These are phyloP conservation scores for Anoncus sp. DNA, from an alignment of 2,888 invertebrate species.

Conservation along the genomic window DNA sequence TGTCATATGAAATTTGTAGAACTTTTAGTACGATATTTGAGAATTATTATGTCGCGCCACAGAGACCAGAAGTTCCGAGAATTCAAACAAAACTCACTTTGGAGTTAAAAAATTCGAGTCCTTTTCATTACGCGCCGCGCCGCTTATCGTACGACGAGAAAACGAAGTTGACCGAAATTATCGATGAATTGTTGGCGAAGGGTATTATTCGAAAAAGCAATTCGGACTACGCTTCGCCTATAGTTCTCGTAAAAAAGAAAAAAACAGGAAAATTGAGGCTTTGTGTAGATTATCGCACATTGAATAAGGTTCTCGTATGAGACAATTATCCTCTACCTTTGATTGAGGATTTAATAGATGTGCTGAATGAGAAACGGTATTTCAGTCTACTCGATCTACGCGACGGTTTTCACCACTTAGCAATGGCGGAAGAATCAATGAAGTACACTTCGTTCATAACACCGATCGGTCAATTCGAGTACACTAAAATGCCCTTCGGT, in stretches of 20 bases:
- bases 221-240: constrained; percentile 44
- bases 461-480: constrained; percentile 44
- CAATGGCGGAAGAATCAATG: constrained; percentile 60
- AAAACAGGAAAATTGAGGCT: constrained; percentile 16
- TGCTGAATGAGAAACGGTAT: constrained; percentile 55
- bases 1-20: neutral
- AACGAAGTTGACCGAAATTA: neutral
- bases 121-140: constrained; percentile 8
- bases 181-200: constrained; percentile 18
- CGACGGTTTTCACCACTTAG: constrained; percentile 67
- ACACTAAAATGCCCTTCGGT: constrained; percentile 54
- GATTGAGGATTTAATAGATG: constrained; percentile 64
- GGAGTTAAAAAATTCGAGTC: neutral
- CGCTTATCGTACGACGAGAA: neutral
- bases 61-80: neutral
- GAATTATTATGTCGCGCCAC: neutral
- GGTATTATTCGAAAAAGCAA: constrained; percentile 21
- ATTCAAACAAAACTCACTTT: neutral
- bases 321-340: constrained; percentile 30
- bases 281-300: constrained; percentile 26
- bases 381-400: constrained; percentile 67
- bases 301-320: constrained; percentile 7
- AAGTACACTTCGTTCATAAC: constrained; percentile 61
- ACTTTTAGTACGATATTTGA: neutral
- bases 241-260: constrained; percentile 49